Conservation (phyloP, 2,113 vertebrate species). For the Bagarius yarrelli region DNA sequence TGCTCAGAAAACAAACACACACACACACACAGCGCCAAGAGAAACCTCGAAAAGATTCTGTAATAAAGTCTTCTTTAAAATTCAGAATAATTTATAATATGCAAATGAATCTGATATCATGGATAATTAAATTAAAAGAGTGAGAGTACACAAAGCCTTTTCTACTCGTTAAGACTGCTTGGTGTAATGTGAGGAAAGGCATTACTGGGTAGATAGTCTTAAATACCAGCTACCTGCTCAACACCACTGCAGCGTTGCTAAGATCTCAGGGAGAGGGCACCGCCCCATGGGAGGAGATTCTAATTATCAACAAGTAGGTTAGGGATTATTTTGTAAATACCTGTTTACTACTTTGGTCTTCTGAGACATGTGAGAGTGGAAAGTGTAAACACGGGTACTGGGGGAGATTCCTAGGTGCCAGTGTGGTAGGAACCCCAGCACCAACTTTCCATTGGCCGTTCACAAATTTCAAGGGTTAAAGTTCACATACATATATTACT, state of each 20-base stretch:
- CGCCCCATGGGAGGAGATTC: conserved; percentile 61
- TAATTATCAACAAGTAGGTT: conserved; percentile 70
- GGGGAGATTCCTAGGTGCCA: conserved; percentile 50
- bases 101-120: neutral
- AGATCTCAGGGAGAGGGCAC: conserved; percentile 52
- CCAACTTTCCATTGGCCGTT: neutral
- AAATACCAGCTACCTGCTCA: neutral
- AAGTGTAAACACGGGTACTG: conserved; percentile 48
- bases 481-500: neutral
- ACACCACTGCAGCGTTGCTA: conserved; percentile 42
- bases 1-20: neutral
- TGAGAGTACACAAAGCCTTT: neutral
- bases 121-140: neutral
- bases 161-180: neutral
- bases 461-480: conserved; percentile 1
- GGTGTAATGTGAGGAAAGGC: neutral
- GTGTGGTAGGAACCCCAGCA: neutral
- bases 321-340: conserved; percentile 81
- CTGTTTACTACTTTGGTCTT: conserved; percentile 66
- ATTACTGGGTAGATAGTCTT: neutral
- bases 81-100: neutral
- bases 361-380: conserved; percentile 29
- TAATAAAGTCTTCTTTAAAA: conserved; percentile 1
- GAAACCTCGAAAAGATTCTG: neutral
- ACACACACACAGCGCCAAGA: neutral